Evolutionary conservation across 2,888 invertebrate species (phyloP).

Genomic region (Macrosoma leucophasiata): DNA sequence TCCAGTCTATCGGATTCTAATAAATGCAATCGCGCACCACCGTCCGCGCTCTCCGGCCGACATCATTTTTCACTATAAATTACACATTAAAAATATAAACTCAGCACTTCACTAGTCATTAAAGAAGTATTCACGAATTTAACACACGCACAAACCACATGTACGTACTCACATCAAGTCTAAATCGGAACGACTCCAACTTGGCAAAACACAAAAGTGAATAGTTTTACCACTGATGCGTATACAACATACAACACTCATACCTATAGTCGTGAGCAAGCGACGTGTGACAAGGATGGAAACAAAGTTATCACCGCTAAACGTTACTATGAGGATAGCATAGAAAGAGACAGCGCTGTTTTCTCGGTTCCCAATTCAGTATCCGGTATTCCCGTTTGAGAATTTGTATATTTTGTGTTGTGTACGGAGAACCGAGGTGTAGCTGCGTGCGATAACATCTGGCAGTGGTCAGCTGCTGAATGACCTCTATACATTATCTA

Average conservation of each 20-base stretch:
- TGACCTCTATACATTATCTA: conserved; percentile 50
- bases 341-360: conserved; percentile 41
- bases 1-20: conserved; percentile 50
- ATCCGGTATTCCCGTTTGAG: conserved; percentile 68
- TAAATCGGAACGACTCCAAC: conserved; percentile 51
- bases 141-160: conserved; percentile 37
- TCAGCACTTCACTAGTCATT: conserved; percentile 28
- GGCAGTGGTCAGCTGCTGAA: conserved; percentile 39
- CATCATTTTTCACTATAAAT: conserved; percentile 41
- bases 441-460: conserved; percentile 36
- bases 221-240: conserved; percentile 53
- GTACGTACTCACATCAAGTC: conserved; percentile 40
- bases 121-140: conserved; percentile 35
- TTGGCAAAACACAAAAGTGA: conserved; percentile 63
- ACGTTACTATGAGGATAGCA: conserved; percentile 18
- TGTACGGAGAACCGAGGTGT: conserved; percentile 34
- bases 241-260: conserved; percentile 25
- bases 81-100: conserved; percentile 29
- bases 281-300: conserved; percentile 39
- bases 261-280: conserved; percentile 29
- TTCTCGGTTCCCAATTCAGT: conserved; percentile 33
- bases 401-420: conserved; percentile 42
- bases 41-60: conserved; percentile 28
- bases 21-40: conserved; percentile 51
- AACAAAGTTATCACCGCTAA: conserved; percentile 27